Conservation (phyloP, 2,888 invertebrate species). For the Arge pagana region DNA sequence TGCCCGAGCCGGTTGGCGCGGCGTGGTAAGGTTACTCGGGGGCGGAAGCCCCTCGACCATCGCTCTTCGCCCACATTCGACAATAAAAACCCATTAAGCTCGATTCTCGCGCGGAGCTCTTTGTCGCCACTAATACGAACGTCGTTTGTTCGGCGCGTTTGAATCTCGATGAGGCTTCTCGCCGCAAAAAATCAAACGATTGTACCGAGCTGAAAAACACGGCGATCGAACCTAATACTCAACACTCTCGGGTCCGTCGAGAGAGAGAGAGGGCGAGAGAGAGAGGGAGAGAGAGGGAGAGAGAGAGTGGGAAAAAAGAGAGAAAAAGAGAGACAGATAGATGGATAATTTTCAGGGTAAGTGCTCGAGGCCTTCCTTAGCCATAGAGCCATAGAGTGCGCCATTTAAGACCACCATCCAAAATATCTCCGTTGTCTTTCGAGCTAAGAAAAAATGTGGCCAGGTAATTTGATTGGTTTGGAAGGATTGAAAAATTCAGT, state of each 20-base stretch:
- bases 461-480: no score
- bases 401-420: no score
- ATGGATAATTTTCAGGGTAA: no score
- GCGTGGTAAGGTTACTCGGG: background rate
- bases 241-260: constrained; percentile 13
- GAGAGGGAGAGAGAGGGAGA: background rate
- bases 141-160: background rate
- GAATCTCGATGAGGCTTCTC: background rate
- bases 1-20: background rate
- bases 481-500: no score
- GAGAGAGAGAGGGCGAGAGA: background rate
- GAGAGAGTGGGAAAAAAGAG: background rate
- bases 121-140: background rate
- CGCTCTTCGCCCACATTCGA: background rate
- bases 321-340: background rate
- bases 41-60: constrained; percentile 2
- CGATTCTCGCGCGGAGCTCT: constrained; percentile 4
- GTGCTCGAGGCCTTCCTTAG: no score
- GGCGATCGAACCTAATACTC: constrained; percentile 16
- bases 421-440: no score
- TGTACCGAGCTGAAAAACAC: background rate
- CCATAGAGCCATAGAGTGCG: no score
- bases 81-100: constrained; percentile 20
- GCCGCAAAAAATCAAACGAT: background rate
- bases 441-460: no score